Evolutionary conservation across 2,888 invertebrate species (phyloP), one percentile per base, ranked within the genome.

Genomic region (Isoperla grammatica): DNA sequence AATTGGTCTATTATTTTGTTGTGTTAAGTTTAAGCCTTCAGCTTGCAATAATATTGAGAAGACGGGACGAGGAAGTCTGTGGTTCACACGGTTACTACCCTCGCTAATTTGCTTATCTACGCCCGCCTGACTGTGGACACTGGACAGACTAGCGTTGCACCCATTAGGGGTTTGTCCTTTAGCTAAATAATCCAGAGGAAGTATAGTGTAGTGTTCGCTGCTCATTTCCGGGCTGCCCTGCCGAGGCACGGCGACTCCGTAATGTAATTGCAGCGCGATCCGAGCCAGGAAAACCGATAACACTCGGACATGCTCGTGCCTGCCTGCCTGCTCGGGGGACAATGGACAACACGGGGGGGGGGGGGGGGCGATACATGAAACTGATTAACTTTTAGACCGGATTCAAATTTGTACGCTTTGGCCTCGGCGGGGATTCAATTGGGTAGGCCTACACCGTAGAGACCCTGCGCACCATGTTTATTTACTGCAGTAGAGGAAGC

Each of bases 311-410:
- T 53, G 53, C 37, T 22, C 37, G 53, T 15, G 35, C 50, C 19
- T 37, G 5, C 29, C 50, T 50, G n/a, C n/a, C n/a, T n/a, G n/a
- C n/a, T n/a, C n/a, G n/a, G n/a, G 37, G 53, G 53, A 53, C 53
- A 53, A 37, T 39, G 39, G 19, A 39, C 53, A 53, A 37, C 53
- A 53, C 20, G 49, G 49, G 2, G n/a, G 6, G 49, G 15, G 48
- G 17, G 15, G 13, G 23, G 15, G 49, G 23, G 15, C n/a, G 39
- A 39, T 17, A 53, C 53, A 53, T 37, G 20, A 53, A 53, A 53
- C 53, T 53, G 53, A 53, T 53, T 53, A 53, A 53, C 53, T 53
- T 53, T 53, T 53, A 53, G 53, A 20, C 19, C 29, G 23, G 53
- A 39, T 53, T 37, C 37, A 53, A 53, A 53, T 37, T 53, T 53